Evolutionary conservation across 1,140 invertebrate genomes (phyloP).

Genomic region (Anadara kagoshimensis): DNA sequence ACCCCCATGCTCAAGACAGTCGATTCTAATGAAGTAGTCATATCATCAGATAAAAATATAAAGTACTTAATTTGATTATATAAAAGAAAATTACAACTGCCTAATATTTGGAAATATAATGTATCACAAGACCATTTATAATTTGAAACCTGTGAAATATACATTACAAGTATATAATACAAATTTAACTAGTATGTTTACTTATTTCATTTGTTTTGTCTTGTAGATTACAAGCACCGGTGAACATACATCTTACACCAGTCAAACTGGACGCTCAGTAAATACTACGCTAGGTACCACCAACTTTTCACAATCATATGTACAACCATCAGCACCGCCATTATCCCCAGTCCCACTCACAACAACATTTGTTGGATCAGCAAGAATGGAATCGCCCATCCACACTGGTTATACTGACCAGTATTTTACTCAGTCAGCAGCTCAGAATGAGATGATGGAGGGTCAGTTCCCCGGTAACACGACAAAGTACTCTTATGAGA

Average conservation of each 20-base stretch:
- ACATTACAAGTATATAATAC: no score
- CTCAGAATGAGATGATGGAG: constrained; percentile 4
- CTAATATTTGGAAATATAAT: no score
- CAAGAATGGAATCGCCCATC: neutral
- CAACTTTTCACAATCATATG: neutral
- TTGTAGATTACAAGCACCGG: constrained; percentile 6
- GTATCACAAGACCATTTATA: no score
- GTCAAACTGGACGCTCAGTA: neutral
- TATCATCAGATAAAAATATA: no score
- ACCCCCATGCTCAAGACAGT: no score
- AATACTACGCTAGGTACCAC: constrained; percentile 2
- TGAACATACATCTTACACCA: neutral
- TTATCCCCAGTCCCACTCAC: neutral
- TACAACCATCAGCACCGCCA: constrained; percentile 10
- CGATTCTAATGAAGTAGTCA: no score
- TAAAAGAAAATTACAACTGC: no score
- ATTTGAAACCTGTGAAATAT: no score
- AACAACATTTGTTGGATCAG: neutral
- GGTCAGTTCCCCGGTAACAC: constrained; percentile 18
- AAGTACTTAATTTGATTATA: no score
- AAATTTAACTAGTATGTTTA: no score
- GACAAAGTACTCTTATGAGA: constrained; percentile 57
- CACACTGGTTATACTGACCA: neutral
- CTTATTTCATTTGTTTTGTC: no score
- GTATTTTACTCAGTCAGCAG: neutral